These are phyloP conservation scores for Brachyopa scutellaris DNA, from an alignment of 2,888 invertebrate genomes.

Conservation along the genomic window DNA sequence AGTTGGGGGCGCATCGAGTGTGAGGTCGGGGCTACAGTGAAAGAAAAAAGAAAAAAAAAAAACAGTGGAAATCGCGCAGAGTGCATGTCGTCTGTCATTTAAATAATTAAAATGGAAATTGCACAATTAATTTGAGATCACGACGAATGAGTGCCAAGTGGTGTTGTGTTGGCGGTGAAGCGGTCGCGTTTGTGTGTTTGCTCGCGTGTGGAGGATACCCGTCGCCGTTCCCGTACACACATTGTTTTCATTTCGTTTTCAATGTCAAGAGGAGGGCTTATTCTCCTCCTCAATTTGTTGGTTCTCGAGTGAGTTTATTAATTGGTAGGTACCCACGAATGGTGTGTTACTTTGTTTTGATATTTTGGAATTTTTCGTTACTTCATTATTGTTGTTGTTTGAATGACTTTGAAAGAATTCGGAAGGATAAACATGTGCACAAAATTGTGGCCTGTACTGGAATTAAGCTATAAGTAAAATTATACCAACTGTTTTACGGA, in stretches of 20 bases:
- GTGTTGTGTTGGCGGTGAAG: conserved; percentile 1
- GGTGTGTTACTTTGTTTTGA: conserved; percentile 8
- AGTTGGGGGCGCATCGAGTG: conserved; percentile 5
- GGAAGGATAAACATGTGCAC: no score
- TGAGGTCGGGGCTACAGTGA: conserved; percentile 28
- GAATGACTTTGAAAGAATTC: no score
- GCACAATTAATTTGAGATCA: conserved; percentile 68
- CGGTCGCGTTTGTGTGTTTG: conserved; percentile 1
- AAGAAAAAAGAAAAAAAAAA: conserved; percentile 18
- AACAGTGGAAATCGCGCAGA: conserved; percentile 48
- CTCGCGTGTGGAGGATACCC: conserved; percentile 18
- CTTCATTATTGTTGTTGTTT: no score
- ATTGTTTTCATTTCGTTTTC: conserved; percentile 59
- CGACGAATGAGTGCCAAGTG: conserved; percentile 34
- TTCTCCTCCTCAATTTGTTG: conserved; percentile 22
- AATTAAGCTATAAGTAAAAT: no score
- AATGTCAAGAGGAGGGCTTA: conserved; percentile 62
- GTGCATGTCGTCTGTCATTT: conserved; percentile 69
- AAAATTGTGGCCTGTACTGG: no score
- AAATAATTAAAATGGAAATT: conserved; percentile 68
- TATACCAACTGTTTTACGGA: no score
- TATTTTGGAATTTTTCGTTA: conserved; percentile 14
- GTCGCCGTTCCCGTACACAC: background rate
- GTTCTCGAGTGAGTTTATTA: conserved; percentile 34
- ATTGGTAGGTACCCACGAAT: conserved; percentile 43